phyloP scores from a whole-genome alignment of 2,797 vertebrate species.

The Acomys russatus region DNA sequence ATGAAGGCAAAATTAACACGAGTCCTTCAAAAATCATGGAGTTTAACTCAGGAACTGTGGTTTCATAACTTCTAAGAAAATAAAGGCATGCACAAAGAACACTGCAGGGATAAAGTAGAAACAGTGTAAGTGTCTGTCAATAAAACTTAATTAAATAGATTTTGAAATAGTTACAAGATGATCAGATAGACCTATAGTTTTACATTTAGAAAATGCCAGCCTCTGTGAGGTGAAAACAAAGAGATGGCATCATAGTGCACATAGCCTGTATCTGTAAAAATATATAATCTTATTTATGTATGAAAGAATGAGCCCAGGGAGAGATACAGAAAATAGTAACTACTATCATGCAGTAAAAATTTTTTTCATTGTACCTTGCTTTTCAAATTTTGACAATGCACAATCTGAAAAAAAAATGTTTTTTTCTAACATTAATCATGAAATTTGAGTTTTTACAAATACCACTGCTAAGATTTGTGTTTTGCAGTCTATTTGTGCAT shows the following conservation, averaged over 20 bases:
- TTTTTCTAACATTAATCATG: slow-evolving; percentile 22
- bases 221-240: not conserved
- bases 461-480: not conserved
- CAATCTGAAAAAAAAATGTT: slow-evolving; percentile 4
- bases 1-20: not conserved
- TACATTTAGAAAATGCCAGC: slow-evolving; percentile 6
- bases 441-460: slow-evolving; percentile 26
- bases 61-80: slow-evolving; percentile 35
- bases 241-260: not conserved
- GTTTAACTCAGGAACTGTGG: not conserved
- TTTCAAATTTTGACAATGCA: slow-evolving; percentile 12
- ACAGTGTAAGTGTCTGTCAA: too few relatives aligned
- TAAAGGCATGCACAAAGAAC: not conserved
- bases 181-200: not conserved
- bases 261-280: not conserved
- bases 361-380: not conserved
- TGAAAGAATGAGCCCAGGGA: not conserved
- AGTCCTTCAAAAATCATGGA: not conserved
- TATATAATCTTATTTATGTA: not conserved
- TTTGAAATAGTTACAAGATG: not conserved
- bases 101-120: not conserved
- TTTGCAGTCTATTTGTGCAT: not conserved
- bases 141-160: slow-evolving; percentile 9
- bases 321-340: not conserved
- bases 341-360: not conserved